A percentile compares a stretch with the other conserved stretches of the same genome.
Conservation (phyloP, 2,888 invertebrate genomes). For the Eurytoma californica region DNA sequence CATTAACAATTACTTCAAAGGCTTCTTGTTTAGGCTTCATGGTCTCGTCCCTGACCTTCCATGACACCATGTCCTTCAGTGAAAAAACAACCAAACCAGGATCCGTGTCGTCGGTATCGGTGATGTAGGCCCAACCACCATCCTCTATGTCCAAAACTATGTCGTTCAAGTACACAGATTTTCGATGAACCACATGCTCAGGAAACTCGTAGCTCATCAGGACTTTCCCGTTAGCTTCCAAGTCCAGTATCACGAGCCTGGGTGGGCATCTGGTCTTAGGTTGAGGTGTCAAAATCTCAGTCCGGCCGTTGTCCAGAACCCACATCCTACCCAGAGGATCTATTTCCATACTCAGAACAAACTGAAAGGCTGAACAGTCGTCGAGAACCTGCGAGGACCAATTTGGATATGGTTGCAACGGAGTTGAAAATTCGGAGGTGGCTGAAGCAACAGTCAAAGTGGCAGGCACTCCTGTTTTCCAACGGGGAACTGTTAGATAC, state of each 20-base stretch:
- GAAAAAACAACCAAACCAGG: constrained; percentile 85
- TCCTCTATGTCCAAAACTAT: constrained; percentile 84
- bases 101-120: constrained; percentile 81
- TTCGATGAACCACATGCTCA: constrained; percentile 77
- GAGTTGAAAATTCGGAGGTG: neutral
- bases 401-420: constrained; percentile 80
- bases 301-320: constrained; percentile 78
- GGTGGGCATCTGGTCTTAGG: constrained; percentile 78
- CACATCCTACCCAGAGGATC: constrained; percentile 82
- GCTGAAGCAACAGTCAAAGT: constrained; percentile 80
- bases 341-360: constrained; percentile 85
- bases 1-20: constrained; percentile 79
- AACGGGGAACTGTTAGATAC: constrained; percentile 82
- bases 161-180: constrained; percentile 82
- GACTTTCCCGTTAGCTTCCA: constrained; percentile 78
- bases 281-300: constrained; percentile 77
- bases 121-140: constrained; percentile 82
- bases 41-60: constrained; percentile 82
- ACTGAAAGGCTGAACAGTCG: constrained; percentile 83
- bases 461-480: constrained; percentile 83
- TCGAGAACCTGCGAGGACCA: constrained; percentile 82
- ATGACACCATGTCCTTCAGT: constrained; percentile 79
- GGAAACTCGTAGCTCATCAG: constrained; percentile 79
- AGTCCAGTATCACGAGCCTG: constrained; percentile 81
- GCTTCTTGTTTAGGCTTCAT: constrained; percentile 81